These are phyloP conservation scores for Promerops cafer DNA, from an alignment of 2,113 vertebrate species.

Conservation along the genomic window DNA sequence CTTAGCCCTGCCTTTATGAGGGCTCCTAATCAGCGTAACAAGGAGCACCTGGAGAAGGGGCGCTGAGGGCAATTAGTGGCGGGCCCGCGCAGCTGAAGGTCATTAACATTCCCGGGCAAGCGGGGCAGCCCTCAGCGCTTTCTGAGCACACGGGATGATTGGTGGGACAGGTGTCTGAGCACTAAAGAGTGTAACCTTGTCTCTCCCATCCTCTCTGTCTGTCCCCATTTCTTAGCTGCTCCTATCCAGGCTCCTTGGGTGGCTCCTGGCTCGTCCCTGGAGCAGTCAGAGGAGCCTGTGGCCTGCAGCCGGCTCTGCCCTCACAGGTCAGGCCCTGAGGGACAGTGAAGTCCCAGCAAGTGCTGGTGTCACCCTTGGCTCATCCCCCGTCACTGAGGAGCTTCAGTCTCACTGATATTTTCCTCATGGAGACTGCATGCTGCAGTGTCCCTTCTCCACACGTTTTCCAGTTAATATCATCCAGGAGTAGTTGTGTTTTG, in stretches of 20 bases:
- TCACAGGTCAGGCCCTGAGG: background rate
- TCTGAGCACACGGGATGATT: fast-evolving
- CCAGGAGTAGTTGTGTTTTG: background rate
- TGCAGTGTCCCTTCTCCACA: background rate
- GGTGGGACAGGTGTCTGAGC: background rate
- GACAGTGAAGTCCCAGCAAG: background rate
- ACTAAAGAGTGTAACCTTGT: background rate
- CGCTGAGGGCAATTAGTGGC: fast-evolving
- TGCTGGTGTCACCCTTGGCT: background rate
- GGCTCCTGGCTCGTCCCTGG: background rate
- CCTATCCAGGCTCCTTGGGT: background rate
- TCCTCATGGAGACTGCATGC: background rate
- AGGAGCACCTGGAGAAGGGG: background rate
- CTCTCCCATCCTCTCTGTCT: no score
- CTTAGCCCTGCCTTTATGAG: fast-evolving
- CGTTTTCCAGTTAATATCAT: background rate
- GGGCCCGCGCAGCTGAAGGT: background rate
- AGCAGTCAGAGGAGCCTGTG: background rate
- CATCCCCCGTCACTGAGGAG: background rate
- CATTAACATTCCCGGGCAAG: background rate
- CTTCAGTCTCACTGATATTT: background rate
- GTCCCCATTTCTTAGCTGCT: background rate
- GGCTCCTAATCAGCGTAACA: fast-evolving
- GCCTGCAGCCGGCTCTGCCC: background rate
- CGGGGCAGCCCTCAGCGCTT: background rate